phyloP scores from a whole-genome alignment of 2,888 invertebrate genomes.

The Dicyrtoma fusca region DNA sequence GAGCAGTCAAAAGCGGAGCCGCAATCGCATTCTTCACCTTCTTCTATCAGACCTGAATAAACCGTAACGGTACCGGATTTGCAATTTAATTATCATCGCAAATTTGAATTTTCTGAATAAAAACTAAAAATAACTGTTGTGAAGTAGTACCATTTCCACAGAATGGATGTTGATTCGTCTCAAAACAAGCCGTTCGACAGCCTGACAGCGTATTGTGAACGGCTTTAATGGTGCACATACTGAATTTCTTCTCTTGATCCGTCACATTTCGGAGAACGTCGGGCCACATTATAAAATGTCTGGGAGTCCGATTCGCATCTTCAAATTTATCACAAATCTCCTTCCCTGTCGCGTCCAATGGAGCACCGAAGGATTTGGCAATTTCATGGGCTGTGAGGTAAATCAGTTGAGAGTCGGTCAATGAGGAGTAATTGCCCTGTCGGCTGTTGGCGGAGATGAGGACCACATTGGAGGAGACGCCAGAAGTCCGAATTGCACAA shows the following conservation, averaged over 20 bases:
- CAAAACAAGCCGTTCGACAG: conserved; percentile 54
- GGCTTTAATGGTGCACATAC: conserved; percentile 44
- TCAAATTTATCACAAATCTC: conserved; percentile 51
- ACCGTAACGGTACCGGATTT: not conserved
- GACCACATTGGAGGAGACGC: conserved; percentile 47
- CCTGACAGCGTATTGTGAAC: conserved; percentile 41
- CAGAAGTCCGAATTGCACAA: conserved; percentile 42
- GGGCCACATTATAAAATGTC: conserved; percentile 54
- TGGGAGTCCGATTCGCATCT: conserved; percentile 25
- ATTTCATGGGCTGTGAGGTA: conserved; percentile 49
- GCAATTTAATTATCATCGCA: no score
- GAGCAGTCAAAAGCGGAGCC: conserved; percentile 48
- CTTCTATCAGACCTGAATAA: conserved; percentile 48
- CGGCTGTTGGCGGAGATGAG: conserved; percentile 50
- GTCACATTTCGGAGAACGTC: conserved; percentile 46
- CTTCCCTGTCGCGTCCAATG: conserved; percentile 42
- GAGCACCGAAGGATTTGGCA: conserved; percentile 49
- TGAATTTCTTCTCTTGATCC: conserved; percentile 46
- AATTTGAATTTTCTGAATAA: no score
- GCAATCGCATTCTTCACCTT: conserved; percentile 55
- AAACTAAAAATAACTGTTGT: no score
- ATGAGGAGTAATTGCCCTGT: conserved; percentile 23
- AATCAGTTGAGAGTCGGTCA: conserved; percentile 44
- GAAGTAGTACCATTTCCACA: conserved; percentile 53
- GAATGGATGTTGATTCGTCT: conserved; percentile 51